Evolutionary conservation across 2,888 invertebrate genomes (phyloP), one percentile per base, ranked within the genome.

Genomic region (Prenolepis imparis): DNA sequence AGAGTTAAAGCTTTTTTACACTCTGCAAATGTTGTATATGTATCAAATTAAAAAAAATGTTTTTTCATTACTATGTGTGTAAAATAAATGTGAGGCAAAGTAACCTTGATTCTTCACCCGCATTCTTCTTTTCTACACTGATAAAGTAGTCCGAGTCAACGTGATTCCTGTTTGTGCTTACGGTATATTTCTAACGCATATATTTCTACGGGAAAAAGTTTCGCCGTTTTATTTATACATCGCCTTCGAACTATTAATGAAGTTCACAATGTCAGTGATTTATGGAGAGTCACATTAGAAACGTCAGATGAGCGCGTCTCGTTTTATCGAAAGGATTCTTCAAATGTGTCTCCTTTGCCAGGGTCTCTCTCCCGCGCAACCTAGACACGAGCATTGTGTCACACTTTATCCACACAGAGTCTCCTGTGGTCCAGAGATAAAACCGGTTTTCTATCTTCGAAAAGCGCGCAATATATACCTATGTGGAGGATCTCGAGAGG

Each of bases 401-500:
- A 66, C 39, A 52, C 39, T 28, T 39, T 67, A n/a, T 48, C 21
- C 32, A 28, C 3, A 44, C 28, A 28, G 4, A 36, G 36, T 39
- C n/a, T 24, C 24, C 8, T 2, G 28, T n/a, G n/a, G n/a, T n/a
- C n/a, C n/a, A n/a, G n/a, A n/a, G 8, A 24, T 6, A n/a, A 67
- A 77, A 55, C 68, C 52, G 55, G 66, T 67, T 77, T n/a, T 67
- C 52, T 28, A 28, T 28, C 28, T 28, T 12, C 39, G n/a, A 18
- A 48, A 21, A 48, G 0, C 3, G 21, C 3, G 4, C 67, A 36
- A 12, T 28, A 28, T 28, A 28, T 28, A 3, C 3, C 1, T 28
- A 28, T 28, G 28, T 28, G 9, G 5, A 21, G 21, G 3, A 39
- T 18, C n/a, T 18, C 18, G 9, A 48, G 36, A 18, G 12, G 32